Evolutionary conservation across 2,888 invertebrate genomes (phyloP).

Genomic region (Arge pagana): DNA sequence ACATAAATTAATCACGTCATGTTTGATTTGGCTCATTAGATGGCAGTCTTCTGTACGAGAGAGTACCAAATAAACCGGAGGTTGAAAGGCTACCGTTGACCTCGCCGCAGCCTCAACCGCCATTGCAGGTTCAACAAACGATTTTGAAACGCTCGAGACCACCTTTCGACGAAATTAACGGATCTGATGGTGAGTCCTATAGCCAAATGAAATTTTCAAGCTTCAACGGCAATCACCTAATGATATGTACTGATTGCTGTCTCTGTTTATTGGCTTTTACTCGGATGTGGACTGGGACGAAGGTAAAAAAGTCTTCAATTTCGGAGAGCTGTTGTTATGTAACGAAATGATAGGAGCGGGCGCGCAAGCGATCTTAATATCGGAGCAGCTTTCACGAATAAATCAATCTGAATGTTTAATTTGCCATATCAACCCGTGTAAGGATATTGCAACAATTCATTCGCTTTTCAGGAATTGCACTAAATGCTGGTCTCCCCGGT

Average conservation of each 20-base stretch:
- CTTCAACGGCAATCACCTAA: constrained; percentile 17
- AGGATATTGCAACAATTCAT: too few species aligned
- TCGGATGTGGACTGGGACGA: constrained; percentile 69
- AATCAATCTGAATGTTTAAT: too few species aligned
- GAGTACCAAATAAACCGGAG: constrained; percentile 79
- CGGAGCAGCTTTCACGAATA: constrained; percentile 7
- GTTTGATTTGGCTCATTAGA: constrained; percentile 58
- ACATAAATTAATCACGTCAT: constrained; percentile 9
- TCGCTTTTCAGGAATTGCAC: constrained; percentile 48
- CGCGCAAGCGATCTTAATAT: not conserved
- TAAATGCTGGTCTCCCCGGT: constrained; percentile 48
- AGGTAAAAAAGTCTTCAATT: constrained; percentile 58
- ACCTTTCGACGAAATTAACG: constrained; percentile 87
- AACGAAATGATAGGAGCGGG: not conserved
- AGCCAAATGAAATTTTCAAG: not conserved
- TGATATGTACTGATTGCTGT: constrained; percentile 50
- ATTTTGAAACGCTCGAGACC: constrained; percentile 74
- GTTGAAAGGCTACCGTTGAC: constrained; percentile 69
- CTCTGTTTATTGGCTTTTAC: constrained; percentile 63
- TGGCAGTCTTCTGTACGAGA: constrained; percentile 85
- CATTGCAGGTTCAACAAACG: constrained; percentile 57
- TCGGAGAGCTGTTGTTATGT: not conserved
- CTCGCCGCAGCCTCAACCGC: constrained; percentile 53
- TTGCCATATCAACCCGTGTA: not conserved
- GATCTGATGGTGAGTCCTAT: constrained; percentile 77